A percentile compares a stretch with the other conserved stretches of the same genome.
Evolutionary conservation across 2,113 vertebrate genomes (phyloP).

Genomic region (Colossoma macropomum): DNA sequence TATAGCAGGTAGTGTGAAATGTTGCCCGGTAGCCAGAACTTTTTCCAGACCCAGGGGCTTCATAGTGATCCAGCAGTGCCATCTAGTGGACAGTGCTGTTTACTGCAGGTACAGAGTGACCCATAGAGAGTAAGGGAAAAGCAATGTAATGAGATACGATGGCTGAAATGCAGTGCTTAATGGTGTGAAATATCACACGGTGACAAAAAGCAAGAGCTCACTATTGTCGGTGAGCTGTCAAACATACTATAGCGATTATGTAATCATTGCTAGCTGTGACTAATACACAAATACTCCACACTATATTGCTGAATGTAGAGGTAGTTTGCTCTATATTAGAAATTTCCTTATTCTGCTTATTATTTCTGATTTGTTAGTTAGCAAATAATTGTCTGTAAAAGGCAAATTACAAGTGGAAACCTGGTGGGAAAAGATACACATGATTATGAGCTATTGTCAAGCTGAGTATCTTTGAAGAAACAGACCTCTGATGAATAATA

Average conservation of each 20-base stretch:
- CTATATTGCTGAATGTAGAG: too few relatives aligned
- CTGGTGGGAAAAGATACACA: background rate
- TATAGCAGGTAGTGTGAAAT: background rate
- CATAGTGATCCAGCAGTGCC: constrained; percentile 49
- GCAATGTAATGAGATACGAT: background rate
- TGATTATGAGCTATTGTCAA: background rate
- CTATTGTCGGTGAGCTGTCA: background rate
- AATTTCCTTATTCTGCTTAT: background rate
- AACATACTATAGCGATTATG: background rate
- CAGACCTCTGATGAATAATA: constrained; percentile 6
- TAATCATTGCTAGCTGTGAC: background rate
- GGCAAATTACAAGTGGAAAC: too few relatives aligned
- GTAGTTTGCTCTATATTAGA: background rate
- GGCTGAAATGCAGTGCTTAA: background rate
- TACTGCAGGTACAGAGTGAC: constrained; percentile 19
- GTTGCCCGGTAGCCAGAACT: background rate
- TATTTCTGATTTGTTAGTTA: background rate
- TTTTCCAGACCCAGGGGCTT: background rate
- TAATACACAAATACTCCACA: too few relatives aligned
- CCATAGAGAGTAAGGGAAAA: background rate
- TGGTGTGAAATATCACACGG: background rate
- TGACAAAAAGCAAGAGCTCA: background rate
- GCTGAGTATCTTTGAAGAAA: too few relatives aligned
- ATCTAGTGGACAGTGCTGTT: constrained; percentile 62
- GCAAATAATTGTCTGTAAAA: background rate